Conservation (phyloP, 2,888 invertebrate genomes). For the Strigamia transsilvanica region DNA sequence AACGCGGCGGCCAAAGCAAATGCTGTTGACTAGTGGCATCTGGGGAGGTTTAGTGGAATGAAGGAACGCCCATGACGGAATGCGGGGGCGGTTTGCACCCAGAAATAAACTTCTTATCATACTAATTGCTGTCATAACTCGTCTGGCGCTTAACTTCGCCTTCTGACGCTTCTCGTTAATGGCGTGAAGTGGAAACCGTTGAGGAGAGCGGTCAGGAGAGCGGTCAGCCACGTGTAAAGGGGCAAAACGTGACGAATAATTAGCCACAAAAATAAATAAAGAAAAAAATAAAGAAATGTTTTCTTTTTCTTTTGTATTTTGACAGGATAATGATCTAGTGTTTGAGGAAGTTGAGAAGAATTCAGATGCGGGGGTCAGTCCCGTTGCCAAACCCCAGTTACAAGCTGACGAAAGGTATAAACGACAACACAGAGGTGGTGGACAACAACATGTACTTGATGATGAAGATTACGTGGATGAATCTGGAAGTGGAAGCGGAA, state of each 20-base stretch:
- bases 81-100: slow-evolving; percentile 8
- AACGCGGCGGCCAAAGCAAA: not conserved
- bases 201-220: too few relatives aligned
- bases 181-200: slow-evolving; percentile 2
- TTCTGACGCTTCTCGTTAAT: not conserved
- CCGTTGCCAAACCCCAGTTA: not conserved
- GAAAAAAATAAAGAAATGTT: not conserved
- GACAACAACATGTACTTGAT: not conserved
- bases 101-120: slow-evolving; percentile 6
- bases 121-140: slow-evolving; percentile 8
- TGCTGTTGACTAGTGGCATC: not conserved
- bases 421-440: not conserved
- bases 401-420: not conserved
- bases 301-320: not conserved
- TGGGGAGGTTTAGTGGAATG: not conserved
- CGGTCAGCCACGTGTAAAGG: not conserved
- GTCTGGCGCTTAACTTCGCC: not conserved
- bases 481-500: not conserved
- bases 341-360: not conserved
- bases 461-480: not conserved
- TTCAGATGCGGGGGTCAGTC: not conserved
- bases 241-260: not conserved
- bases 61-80: not conserved
- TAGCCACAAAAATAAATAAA: too few relatives aligned
- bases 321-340: slow-evolving; percentile 3